Percentiles rank a stretch among this genome's conserved stretches.
Evolutionary conservation across 2,888 invertebrate genomes (phyloP).

Genomic region (Sesia bembeciformis): DNA sequence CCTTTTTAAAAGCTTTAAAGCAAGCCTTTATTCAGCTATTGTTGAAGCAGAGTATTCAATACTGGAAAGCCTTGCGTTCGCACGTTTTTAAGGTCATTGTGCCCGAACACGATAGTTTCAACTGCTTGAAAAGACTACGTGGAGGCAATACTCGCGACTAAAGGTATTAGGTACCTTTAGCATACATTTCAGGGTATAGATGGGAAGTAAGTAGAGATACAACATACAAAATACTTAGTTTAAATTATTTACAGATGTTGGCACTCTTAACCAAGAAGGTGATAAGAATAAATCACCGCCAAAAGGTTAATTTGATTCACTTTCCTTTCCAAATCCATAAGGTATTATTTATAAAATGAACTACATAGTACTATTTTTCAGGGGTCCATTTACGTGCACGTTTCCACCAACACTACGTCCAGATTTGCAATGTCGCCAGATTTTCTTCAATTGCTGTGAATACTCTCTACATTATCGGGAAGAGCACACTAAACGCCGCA

Average conservation of each 20-base stretch:
- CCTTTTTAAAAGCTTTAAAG: no score
- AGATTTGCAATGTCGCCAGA: conserved; percentile 52
- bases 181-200: no score
- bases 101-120: no score
- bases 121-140: no score
- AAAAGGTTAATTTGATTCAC: not conserved
- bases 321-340: not conserved
- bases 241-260: not conserved
- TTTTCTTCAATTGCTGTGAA: conserved; percentile 64
- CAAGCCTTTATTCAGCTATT: no score
- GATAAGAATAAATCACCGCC: not conserved
- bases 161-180: no score
- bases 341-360: no score
- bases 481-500: conserved; percentile 62
- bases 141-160: no score
- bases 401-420: conserved; percentile 48
- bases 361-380: conserved; percentile 13
- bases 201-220: no score
- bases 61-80: no score
- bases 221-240: not conserved
- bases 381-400: conserved; percentile 63
- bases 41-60: no score
- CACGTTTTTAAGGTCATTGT: no score
- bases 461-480: conserved; percentile 63
- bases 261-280: not conserved